Evolutionary conservation across 2,888 invertebrate genomes (phyloP), one percentile per base, ranked within the genome.

Genomic region (Macroteleia sp.): DNA sequence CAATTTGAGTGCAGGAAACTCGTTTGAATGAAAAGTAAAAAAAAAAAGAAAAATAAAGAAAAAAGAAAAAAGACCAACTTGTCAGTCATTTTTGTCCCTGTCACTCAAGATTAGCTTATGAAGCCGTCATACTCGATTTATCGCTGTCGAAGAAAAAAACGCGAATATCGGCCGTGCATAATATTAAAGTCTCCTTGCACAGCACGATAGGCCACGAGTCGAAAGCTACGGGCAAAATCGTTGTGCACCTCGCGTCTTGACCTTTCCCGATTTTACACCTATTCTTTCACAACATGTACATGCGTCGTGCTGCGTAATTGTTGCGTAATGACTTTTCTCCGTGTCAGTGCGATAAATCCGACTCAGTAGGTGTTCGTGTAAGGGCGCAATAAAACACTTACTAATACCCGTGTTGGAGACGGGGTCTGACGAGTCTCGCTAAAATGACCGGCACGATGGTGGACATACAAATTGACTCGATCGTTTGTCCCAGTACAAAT

Each of bases 51-150:
- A n/a, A n/a, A n/a, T n/a, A n/a, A n/a, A n/a, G n/a, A n/a, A n/a
- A n/a, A n/a, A n/a, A n/a, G n/a, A 22, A 59, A 70, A 61, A 44
- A 34, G 4, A 9, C 12, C 10, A 46, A 46, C 46, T 62, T 42
- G 50, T 54, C 20, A 6, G 42, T 19, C 52, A 66, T 50, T 74
- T 66, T 74, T 74, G 57, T 59, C 62, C 62, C 67, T 50, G 75
- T 62, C 67, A 61, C 25, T 75, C 62, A 67, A 61, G 75, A 67
- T 67, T 75, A 67, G 52, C 67, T 59, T 75, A 75, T 75, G 50
- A 75, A 75, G 74, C 67, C 59, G 75, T 61, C 67, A 56, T 36
- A 61, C 59, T 57, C 61, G 59, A 74, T 74, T 66, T 64, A 74
- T 73, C 57, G 62, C 4, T 6, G 12, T 19, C 19, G 22, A 39